A percentile compares a stretch with the other conserved stretches of the same genome.
Conservation (phyloP, 2,888 invertebrate genomes). For the Kuschelorhynchus macadamiae region DNA sequence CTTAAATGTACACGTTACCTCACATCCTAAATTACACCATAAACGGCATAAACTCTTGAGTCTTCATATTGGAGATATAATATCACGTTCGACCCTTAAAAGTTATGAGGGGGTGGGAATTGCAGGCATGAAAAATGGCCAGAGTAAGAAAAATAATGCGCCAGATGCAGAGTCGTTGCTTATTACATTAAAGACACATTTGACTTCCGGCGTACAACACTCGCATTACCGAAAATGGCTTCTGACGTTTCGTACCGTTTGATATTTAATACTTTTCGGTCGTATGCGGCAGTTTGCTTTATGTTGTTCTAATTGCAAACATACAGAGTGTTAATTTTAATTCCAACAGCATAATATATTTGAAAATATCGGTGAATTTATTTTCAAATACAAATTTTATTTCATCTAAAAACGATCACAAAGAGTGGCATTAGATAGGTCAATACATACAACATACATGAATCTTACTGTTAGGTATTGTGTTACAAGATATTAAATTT, state of each 20-base stretch:
- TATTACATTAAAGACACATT: conserved; percentile 66
- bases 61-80: no score
- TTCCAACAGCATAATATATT: no score
- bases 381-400: no score
- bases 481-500: no score
- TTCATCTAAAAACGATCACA: no score
- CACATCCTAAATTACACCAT: no score
- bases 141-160: conserved; percentile 56
- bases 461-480: no score
- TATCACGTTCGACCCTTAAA: conserved; percentile 32
- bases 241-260: conserved; percentile 12
- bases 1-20: no score
- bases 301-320: neutral
- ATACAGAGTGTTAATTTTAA: neutral
- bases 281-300: neutral
- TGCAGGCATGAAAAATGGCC: conserved; percentile 45
- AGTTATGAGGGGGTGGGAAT: conserved; percentile 39
- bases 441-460: no score
- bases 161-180: conserved; percentile 57
- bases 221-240: conserved; percentile 14
- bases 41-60: no score
- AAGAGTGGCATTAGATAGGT: no score
- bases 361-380: no score
- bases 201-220: conserved; percentile 62
- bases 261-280: conserved; percentile 12